Conservation (phyloP, 1,140 invertebrate genomes). For the Gonioctena quinquepunctata region DNA sequence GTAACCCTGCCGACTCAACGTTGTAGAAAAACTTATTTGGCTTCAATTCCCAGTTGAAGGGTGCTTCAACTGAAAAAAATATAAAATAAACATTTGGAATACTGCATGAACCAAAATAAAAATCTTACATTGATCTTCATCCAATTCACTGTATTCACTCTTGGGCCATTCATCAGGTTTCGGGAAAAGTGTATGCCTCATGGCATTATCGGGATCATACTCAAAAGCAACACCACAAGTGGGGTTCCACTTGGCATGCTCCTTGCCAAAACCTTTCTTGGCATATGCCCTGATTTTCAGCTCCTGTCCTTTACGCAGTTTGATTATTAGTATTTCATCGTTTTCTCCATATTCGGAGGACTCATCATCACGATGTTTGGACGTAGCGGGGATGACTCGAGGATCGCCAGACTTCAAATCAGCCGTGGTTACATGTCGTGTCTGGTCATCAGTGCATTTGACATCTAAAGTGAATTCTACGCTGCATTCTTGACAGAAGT, state of each 20-base stretch:
- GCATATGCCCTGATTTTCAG: slow-evolving; percentile 95
- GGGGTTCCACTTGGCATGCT: slow-evolving; percentile 99
- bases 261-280: slow-evolving; percentile 96
- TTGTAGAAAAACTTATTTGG: slow-evolving; percentile 98
- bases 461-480: slow-evolving; percentile 98
- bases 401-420: slow-evolving; percentile 92
- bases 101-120: no score
- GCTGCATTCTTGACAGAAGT: slow-evolving; percentile 97
- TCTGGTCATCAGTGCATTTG: slow-evolving; percentile 91
- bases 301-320: slow-evolving; percentile 96
- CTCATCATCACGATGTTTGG: slow-evolving; percentile 86
- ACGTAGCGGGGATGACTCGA: slow-evolving; percentile 90
- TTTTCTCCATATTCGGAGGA: slow-evolving; percentile 90
- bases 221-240: slow-evolving; percentile 98
- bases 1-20: slow-evolving; percentile 91
- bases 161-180: slow-evolving; percentile 99
- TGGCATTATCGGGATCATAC: slow-evolving; percentile 98
- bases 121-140: slow-evolving; percentile 88
- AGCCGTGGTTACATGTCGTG: slow-evolving; percentile 93
- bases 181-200: slow-evolving; percentile 94
- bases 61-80: slow-evolving; percentile 81
- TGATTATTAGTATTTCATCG: slow-evolving; percentile 97
- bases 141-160: slow-evolving; percentile 93
- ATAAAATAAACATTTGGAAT: no score
- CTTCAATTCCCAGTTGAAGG: slow-evolving; percentile 90